Conservation (phyloP, 2,797 vertebrate species). For the Ispidina lecontei region DNA sequence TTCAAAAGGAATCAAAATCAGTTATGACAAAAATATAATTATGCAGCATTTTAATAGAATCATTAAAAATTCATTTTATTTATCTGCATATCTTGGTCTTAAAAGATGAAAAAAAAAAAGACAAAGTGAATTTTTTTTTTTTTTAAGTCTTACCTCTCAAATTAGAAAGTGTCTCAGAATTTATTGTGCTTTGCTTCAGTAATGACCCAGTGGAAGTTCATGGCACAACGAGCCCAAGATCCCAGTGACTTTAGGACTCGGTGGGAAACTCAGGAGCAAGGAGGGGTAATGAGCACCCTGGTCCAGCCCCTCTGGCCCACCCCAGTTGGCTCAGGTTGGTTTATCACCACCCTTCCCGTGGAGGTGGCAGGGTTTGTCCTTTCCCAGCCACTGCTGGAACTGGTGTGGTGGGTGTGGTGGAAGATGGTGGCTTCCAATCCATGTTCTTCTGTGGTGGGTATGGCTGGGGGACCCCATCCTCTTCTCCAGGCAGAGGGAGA, state of each 20-base stretch:
- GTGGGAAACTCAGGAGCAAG: background rate
- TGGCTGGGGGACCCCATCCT: background rate
- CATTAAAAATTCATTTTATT: background rate
- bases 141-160: accelerated
- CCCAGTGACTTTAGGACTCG: background rate
- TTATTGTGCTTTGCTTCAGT: background rate
- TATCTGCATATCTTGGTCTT: background rate
- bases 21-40: background rate
- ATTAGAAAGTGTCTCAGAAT: background rate
- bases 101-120: background rate
- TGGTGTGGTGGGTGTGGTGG: background rate
- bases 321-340: background rate
- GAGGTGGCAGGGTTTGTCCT: background rate
- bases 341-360: background rate
- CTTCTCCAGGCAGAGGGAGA: accelerated
- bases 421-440: background rate
- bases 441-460: accelerated
- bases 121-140: background rate
- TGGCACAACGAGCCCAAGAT: background rate
- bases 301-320: background rate
- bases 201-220: background rate
- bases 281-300: background rate
- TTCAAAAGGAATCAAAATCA: background rate
- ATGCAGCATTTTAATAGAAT: background rate
- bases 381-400: background rate